phyloP scores from a whole-genome alignment of 2,888 invertebrate genomes.

The Onthophagus sagittarius region DNA sequence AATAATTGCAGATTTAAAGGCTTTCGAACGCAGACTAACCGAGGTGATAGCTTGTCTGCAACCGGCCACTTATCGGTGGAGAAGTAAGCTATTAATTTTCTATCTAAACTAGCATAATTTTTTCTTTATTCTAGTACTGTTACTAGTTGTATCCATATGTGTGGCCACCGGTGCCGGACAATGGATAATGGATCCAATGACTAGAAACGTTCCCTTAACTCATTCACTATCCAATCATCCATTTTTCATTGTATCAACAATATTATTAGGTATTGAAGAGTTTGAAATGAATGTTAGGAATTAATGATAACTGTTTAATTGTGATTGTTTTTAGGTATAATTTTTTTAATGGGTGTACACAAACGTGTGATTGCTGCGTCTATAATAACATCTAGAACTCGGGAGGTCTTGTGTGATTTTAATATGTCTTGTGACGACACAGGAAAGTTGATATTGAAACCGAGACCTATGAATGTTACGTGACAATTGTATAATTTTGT shows the following conservation, averaged over 20 bases:
- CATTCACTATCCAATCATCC: slow-evolving; percentile 93
- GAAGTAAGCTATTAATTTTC: slow-evolving; percentile 64
- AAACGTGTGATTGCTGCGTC: slow-evolving; percentile 95
- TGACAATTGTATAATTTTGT: slow-evolving; percentile 36
- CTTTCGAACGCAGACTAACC: slow-evolving; percentile 93
- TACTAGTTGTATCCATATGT: slow-evolving; percentile 82
- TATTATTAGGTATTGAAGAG: slow-evolving; percentile 68
- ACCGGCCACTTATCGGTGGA: slow-evolving; percentile 92
- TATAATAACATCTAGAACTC: slow-evolving; percentile 88
- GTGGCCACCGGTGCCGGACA: slow-evolving; percentile 94
- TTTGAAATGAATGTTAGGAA: background rate
- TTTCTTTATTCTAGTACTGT: slow-evolving; percentile 61
- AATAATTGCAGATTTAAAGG: slow-evolving; percentile 81
- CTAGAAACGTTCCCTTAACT: slow-evolving; percentile 83
- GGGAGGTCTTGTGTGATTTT: slow-evolving; percentile 88
- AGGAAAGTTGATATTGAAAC: slow-evolving; percentile 91
- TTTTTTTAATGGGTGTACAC: slow-evolving; percentile 91
- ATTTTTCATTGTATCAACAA: slow-evolving; percentile 86
- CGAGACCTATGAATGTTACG: slow-evolving; percentile 61
- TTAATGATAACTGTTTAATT: slow-evolving; percentile 7
- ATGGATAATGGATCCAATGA: slow-evolving; percentile 92
- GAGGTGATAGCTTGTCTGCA: slow-evolving; percentile 96
- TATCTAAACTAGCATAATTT: slow-evolving; percentile 10
- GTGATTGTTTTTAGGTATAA: slow-evolving; percentile 58
- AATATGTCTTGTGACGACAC: slow-evolving; percentile 99